These are phyloP conservation scores for Cirrhinus mrigala DNA, from an alignment of 2,797 vertebrate genomes.

Conservation along the genomic window DNA sequence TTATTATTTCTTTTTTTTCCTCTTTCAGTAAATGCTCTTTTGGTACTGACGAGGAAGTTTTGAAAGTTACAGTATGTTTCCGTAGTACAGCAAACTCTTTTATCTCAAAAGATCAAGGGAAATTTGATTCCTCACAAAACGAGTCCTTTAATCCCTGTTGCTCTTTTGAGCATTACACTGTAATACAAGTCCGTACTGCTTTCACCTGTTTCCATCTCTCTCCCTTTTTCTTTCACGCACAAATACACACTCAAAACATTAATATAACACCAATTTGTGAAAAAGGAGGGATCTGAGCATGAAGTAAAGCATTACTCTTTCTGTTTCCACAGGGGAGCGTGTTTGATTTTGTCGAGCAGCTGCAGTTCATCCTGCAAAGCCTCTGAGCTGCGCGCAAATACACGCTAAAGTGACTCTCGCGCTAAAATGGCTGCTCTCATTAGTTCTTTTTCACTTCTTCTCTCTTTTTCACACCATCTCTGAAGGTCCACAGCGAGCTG, in stretches of 20 bases:
- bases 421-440: constrained; percentile 5
- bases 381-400: not conserved
- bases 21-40: not conserved
- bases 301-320: not conserved
- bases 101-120: not conserved
- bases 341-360: constrained; percentile 26
- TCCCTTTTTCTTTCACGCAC: not conserved
- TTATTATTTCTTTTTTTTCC: no score
- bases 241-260: not conserved
- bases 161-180: not conserved
- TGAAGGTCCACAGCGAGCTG: constrained; percentile 1
- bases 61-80: not conserved
- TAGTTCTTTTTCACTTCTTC: constrained; percentile 33
- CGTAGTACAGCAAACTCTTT: not conserved
- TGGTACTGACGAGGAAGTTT: not conserved
- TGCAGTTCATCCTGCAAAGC: constrained; percentile 18
- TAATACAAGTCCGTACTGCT: not conserved
- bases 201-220: not conserved
- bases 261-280: constrained; percentile 19
- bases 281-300: not conserved
- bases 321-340: constrained; percentile 1
- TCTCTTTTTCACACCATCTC: constrained; percentile 25
- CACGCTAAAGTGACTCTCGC: not conserved
- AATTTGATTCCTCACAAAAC: not conserved
- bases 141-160: not conserved